Conservation (phyloP, 2,888 invertebrate species). For the Galerucella calmariensis region DNA sequence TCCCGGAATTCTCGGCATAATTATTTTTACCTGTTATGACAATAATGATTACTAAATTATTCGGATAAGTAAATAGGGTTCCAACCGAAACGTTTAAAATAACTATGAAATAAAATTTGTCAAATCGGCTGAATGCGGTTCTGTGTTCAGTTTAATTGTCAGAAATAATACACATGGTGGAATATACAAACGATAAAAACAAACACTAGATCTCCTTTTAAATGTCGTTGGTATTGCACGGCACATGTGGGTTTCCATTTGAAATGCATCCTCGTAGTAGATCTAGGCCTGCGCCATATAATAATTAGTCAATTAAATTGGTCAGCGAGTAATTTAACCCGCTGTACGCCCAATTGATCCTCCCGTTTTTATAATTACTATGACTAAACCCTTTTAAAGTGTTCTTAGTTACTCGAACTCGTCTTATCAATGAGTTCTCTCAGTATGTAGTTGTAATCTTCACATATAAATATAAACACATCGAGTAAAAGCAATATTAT, state of each 20-base stretch:
- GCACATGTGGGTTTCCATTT: constrained; percentile 42
- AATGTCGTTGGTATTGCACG: constrained; percentile 34
- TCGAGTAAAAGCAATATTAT: constrained; percentile 36
- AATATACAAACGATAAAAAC: constrained; percentile 36
- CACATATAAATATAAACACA: constrained; percentile 28
- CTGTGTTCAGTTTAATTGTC: constrained; percentile 25
- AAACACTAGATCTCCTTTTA: constrained; percentile 24
- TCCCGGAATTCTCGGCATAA: too few relatives aligned
- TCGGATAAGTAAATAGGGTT: too few relatives aligned
- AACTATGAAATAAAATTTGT: too few relatives aligned
- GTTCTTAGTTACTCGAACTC: constrained; percentile 28
- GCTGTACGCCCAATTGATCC: constrained; percentile 48
- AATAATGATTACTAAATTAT: too few relatives aligned
- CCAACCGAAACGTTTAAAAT: too few relatives aligned
- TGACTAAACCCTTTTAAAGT: constrained; percentile 45
- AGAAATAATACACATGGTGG: constrained; percentile 21
- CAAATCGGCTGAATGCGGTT: not conserved
- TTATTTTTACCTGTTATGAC: too few relatives aligned
- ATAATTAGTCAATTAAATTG: constrained; percentile 46
- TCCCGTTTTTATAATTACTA: constrained; percentile 44
- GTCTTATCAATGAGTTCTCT: constrained; percentile 42
- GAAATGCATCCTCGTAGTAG: constrained; percentile 33
- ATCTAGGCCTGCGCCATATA: constrained; percentile 39
- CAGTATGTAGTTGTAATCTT: constrained; percentile 29
- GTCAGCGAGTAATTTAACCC: constrained; percentile 35